Evolutionary conservation across 2,797 vertebrate species (phyloP), one percentile per base, ranked within the genome.

Genomic region (Propithecus perrieri): DNA sequence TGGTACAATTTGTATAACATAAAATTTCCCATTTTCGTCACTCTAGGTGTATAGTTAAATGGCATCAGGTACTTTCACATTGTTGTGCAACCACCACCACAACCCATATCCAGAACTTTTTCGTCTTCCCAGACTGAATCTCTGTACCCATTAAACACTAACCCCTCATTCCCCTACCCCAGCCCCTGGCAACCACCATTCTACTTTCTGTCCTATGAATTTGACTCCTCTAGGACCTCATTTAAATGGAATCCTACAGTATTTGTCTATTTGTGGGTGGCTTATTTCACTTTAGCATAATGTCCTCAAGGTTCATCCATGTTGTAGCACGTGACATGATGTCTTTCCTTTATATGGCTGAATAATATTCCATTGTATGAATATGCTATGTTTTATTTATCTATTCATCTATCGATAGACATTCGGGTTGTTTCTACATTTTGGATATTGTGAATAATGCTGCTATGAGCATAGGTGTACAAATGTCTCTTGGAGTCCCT

Each of bases 131-230:
- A 63, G 35, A 63, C n/a, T 75, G 67, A 65, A n/a, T 4, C 57
- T 84, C 55, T 30, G 43, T 50, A 43, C 22, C 65, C 69, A 35
- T 84, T 38, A 46, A 89, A 38, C 46, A 75, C 0, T 78, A 71
- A 20, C 12, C 14, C 18, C 9, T 0, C 0, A 1, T 57, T 3
- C 10, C 9, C 57, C 22, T n/a, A 10, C 22, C 15, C 26, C 0
- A 10, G 24, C 15, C 48, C 59, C 18, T 89, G 78, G 59, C 86
- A 76, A 18, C 28, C 35, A 2, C 46, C 46, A n/a, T 65, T 76
- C 53, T 76, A 7, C 12, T 53, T 85, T 33, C 48, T 72, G 22
- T 63, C 30, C 53, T 63, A 1, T 71, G 87, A 24, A 41, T 53
- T 17, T 85, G 79, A 33, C 48, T 48, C 7, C 48, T 46, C 9